Percentiles rank a stretch among this genome's conserved stretches.
Evolutionary conservation across 1,140 invertebrate genomes (phyloP).

Genomic region (Aphis gossypii): DNA sequence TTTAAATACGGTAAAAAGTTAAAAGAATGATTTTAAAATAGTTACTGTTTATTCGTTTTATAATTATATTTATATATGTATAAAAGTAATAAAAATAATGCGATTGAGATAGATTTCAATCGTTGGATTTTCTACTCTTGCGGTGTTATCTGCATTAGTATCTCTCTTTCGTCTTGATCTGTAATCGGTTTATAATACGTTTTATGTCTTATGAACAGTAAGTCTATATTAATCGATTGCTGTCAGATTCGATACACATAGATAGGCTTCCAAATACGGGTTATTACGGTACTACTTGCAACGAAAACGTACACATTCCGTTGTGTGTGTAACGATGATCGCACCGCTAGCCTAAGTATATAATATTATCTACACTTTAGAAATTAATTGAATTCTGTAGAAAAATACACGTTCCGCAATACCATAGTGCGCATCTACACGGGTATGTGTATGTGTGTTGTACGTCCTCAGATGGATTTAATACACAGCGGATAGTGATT

Average conservation of each 20-base stretch:
- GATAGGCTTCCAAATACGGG: background rate
- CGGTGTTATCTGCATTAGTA: background rate
- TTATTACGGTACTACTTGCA: background rate
- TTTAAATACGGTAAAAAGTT: background rate
- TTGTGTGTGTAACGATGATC: background rate
- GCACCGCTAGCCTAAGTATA: background rate
- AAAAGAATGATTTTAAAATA: background rate
- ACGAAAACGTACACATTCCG: background rate
- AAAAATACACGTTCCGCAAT: background rate
- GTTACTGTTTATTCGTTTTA: background rate
- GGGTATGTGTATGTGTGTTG: background rate
- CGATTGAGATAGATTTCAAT: conserved; percentile 23
- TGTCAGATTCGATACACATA: background rate
- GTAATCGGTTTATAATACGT: conserved; percentile 36
- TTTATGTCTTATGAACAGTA: conserved; percentile 28
- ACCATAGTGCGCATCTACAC: background rate
- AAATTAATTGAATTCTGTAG: background rate
- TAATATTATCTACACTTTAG: background rate
- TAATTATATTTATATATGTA: background rate
- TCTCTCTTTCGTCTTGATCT: too few species aligned
- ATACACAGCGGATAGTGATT: background rate
- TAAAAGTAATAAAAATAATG: background rate
- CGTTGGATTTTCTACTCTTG: conserved; percentile 27
- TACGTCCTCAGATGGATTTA: background rate
- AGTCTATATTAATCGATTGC: conserved; percentile 41